Percentiles rank a stretch among this genome's conserved stretches.
These are phyloP conservation scores for Coturnix japonica DNA, from an alignment of 2,113 vertebrate genomes.

Conservation along the genomic window DNA sequence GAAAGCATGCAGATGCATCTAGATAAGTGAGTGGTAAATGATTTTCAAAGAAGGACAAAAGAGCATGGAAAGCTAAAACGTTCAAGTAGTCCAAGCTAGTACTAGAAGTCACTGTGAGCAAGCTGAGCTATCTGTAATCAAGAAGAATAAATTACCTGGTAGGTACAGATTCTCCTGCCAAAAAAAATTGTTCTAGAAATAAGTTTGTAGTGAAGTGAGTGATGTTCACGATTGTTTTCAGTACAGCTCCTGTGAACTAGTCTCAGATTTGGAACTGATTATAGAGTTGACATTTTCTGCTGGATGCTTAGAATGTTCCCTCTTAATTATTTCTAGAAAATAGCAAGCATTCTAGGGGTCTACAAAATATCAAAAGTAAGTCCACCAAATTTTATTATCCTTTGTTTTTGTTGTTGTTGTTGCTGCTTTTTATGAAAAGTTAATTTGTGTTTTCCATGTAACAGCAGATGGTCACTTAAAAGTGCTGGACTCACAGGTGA, in stretches of 20 bases:
- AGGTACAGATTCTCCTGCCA: not conserved
- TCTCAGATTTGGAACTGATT: not conserved
- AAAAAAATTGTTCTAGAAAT: not conserved
- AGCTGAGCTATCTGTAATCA: not conserved
- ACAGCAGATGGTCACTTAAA: accelerated
- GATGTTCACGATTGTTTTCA: not conserved
- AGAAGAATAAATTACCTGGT: not conserved
- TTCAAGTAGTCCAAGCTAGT: not conserved
- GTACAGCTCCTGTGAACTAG: not conserved
- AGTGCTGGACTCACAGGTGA: not conserved
- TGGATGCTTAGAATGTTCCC: not conserved
- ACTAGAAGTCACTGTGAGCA: not conserved
- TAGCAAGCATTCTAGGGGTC: not conserved
- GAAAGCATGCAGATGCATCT: not conserved
- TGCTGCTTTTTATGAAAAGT: not conserved
- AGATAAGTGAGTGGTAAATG: not conserved
- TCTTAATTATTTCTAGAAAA: not conserved
- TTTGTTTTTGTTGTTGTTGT: not conserved
- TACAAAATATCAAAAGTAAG: not conserved
- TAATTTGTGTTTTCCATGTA: not conserved
- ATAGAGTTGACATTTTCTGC: not conserved
- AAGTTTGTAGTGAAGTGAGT: not conserved
- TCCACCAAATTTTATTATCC: not conserved
- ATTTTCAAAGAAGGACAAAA: not conserved
- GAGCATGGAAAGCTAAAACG: not conserved